phyloP scores from a whole-genome alignment of 1,140 invertebrate genomes.

The Drosophila insularis region DNA sequence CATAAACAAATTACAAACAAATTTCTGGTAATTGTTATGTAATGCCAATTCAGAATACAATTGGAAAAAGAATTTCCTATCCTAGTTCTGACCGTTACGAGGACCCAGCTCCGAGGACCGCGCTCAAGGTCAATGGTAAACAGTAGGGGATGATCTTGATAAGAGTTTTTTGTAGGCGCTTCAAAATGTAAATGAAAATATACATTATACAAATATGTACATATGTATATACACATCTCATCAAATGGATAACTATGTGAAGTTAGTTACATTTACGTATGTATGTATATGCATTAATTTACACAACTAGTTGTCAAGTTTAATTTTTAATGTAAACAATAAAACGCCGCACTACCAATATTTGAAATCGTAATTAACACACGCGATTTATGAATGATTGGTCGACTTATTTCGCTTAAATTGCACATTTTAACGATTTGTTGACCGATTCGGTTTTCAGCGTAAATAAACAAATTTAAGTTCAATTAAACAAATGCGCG shows the following conservation, averaged over 20 bases:
- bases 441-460: background rate
- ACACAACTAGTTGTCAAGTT: background rate
- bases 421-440: background rate
- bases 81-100: background rate
- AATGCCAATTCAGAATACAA: no score
- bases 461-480: background rate
- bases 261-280: background rate
- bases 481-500: constrained; percentile 16
- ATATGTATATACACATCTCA: background rate
- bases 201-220: no score
- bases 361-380: background rate
- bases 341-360: background rate
- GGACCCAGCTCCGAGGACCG: background rate
- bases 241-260: no score
- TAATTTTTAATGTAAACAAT: background rate
- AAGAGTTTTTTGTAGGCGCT: background rate
- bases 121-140: background rate
- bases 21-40: no score
- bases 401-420: background rate
- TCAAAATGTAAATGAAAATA: background rate
- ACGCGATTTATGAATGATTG: background rate
- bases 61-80: no score
- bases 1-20: no score
- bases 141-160: background rate
- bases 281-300: background rate